These are phyloP conservation scores for Scrobipalpa atriplicella DNA, from an alignment of 2,888 invertebrate genomes.

Conservation along the genomic window DNA sequence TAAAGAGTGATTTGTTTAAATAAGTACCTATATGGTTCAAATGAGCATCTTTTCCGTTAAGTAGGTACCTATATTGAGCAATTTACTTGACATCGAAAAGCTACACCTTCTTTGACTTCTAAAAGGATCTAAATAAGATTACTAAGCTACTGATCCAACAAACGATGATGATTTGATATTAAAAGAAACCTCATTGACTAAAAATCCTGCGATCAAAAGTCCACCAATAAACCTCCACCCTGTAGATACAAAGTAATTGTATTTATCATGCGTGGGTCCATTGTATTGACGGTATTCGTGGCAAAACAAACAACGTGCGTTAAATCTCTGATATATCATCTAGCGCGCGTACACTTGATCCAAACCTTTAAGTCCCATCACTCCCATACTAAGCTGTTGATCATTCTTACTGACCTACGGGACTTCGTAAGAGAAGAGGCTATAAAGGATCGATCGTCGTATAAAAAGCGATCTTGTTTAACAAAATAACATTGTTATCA, in stretches of 20 bases:
- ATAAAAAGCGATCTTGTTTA: conserved; percentile 60
- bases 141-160: too few species aligned
- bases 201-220: neutral
- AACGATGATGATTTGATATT: too few species aligned
- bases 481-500: conserved; percentile 61
- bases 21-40: too few species aligned
- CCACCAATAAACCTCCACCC: neutral
- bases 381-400: neutral
- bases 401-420: neutral
- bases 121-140: too few species aligned
- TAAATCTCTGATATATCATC: conserved; percentile 27
- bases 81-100: too few species aligned
- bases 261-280: conserved; percentile 46
- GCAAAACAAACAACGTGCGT: conserved; percentile 44
- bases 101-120: too few species aligned
- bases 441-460: conserved; percentile 48
- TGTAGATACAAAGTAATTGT: conserved; percentile 46
- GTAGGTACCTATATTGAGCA: too few species aligned
- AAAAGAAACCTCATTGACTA: too few species aligned
- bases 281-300: conserved; percentile 47
- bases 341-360: conserved; percentile 14
- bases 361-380: conserved; percentile 13
- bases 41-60: too few species aligned
- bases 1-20: too few species aligned
- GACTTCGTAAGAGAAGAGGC: conserved; percentile 1